Evolutionary conservation across 2,888 invertebrate genomes (phyloP), one percentile per base, ranked within the genome.

Genomic region (Argyresthia albistria): DNA sequence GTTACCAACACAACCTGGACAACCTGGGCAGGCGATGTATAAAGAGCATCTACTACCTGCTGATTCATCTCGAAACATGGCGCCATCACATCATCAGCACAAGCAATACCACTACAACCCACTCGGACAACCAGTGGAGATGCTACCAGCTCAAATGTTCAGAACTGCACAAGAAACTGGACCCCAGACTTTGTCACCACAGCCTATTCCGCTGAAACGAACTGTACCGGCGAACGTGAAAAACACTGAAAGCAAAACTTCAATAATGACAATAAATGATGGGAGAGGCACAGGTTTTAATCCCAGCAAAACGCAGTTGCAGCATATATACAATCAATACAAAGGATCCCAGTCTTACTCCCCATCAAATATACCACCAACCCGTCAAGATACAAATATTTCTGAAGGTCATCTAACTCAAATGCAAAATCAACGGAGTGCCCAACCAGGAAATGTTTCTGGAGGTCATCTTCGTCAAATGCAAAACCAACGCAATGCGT

Each of bases 301-400:
- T 46, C 70, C 80, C 0, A 83, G 82, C 54, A 77, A 67, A 57
- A 70, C 58, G 60, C 82, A 84, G 56, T 61, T 86, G 51, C 83
- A 82, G 57, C 72, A 78, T 42, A 67, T 82, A 10, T 84, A 86
- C 54, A 76, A 81, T 45, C 76, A 80, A 55, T 86, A 81, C 54
- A 84, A 76, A 58, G 83, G 81, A 6, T 81, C 46, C 11, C 15
- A 46, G 11, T 46, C 46, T 10, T 35, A 39, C 8, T 4, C 39
- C 3, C 39, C 9, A n/a, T 8, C 3, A 39, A 39, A 39, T 39
- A 6, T 39, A 11, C n/a, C 39, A 11, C n/a, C 39, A 9, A 9
- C 9, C n/a, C 10, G 39, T 11, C 9, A 39, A 9, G n/a, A 8
- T 4, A 39, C 4, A 9, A 39, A 3, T 9, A 3, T 11, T 39